Percentiles rank a stretch among this genome's conserved stretches.
phyloP scores from a whole-genome alignment of 1,140 invertebrate species.

The Lasaia peninsularis region DNA sequence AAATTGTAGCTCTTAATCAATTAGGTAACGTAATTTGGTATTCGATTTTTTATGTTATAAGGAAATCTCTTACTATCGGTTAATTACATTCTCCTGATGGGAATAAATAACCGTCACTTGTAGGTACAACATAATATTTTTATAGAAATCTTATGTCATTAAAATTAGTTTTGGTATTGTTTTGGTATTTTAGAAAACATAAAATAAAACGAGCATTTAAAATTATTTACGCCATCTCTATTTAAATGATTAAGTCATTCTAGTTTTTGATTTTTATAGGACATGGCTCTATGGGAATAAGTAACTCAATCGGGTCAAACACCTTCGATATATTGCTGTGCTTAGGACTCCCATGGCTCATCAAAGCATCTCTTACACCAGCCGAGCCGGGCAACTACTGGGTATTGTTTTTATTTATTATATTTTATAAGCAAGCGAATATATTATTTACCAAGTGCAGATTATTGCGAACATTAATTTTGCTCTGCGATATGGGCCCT shows the following conservation, averaged over 20 bases:
- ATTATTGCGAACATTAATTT: conserved; percentile 16
- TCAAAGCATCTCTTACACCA: conserved; percentile 88
- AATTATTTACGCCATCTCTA: not conserved
- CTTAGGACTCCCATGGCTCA: conserved; percentile 91
- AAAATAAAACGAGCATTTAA: no score
- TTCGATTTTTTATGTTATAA: no score
- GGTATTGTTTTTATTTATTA: conserved; percentile 74
- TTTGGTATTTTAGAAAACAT: no score
- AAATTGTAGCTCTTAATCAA: no score
- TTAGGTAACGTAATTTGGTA: no score
- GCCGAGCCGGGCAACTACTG: conserved; percentile 84
- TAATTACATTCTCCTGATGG: no score
- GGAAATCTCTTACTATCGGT: no score
- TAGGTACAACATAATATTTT: no score
- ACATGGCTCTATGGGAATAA: conserved; percentile 92
- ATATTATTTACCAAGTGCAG: conserved; percentile 16
- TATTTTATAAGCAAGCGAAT: conserved; percentile 8
- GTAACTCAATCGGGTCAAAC: conserved; percentile 93
- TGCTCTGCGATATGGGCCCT: conserved; percentile 31
- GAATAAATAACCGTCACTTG: no score
- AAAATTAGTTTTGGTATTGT: no score
- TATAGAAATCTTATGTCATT: no score
- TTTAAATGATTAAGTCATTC: not conserved
- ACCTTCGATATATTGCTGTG: conserved; percentile 93
- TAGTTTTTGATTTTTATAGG: conserved; percentile 73